These are phyloP conservation scores for Psittacula echo DNA, from an alignment of 2,797 vertebrate species.

Conservation along the genomic window DNA sequence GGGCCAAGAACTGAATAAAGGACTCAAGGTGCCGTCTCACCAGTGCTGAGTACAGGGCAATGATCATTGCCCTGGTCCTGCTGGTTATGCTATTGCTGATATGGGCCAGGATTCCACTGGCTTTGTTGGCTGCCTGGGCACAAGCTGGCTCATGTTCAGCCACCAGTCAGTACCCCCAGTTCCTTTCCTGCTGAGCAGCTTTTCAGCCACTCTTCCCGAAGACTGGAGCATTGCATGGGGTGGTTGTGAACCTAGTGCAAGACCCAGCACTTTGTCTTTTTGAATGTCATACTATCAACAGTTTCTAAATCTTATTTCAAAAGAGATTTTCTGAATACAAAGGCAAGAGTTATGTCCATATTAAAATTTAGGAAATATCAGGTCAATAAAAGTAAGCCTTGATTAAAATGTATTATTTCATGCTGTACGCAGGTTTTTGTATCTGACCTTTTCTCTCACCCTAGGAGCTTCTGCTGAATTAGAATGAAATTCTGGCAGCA, in stretches of 20 bases:
- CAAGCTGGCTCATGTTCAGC: neutral
- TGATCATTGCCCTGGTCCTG: neutral
- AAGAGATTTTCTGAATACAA: neutral
- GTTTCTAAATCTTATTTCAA: neutral
- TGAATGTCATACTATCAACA: neutral
- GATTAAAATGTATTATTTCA: neutral
- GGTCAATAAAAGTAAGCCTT: neutral
- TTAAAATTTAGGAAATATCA: neutral
- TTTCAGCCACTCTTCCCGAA: neutral
- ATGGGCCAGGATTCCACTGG: neutral
- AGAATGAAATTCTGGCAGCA: slow-evolving; percentile 23
- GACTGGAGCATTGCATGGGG: neutral
- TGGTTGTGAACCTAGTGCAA: neutral
- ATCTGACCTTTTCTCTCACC: slow-evolving; percentile 48
- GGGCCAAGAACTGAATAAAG: neutral
- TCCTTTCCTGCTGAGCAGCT: neutral
- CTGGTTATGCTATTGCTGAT: neutral
- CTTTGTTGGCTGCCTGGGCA: neutral
- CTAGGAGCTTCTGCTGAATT: slow-evolving; percentile 33
- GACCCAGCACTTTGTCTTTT: neutral
- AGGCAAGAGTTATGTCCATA: neutral
- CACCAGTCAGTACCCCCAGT: neutral
- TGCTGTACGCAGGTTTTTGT: neutral
- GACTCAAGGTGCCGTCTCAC: neutral
- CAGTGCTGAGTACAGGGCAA: neutral